A percentile compares a stretch with the other conserved stretches of the same genome.
Conservation (phyloP, 2,888 invertebrate genomes). For the Philaethria dido region DNA sequence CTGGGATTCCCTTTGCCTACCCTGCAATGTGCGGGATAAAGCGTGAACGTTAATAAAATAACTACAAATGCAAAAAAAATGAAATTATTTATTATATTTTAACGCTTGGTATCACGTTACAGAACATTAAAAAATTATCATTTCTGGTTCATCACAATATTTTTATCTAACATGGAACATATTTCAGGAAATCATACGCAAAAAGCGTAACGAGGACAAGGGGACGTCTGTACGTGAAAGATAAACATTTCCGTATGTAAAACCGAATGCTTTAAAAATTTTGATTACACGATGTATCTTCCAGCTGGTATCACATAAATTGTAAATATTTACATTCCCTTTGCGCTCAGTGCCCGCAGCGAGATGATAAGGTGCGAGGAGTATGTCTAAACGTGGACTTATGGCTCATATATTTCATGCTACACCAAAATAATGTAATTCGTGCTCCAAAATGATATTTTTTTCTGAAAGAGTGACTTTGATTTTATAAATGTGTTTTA, state of each 20-base stretch:
- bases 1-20: too few relatives aligned
- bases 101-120: background rate
- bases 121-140: background rate
- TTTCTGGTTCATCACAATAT: background rate
- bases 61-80: too few relatives aligned
- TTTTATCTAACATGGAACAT: background rate
- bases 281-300: slow-evolving; percentile 15
- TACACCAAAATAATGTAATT: slow-evolving; percentile 11
- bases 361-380: slow-evolving; percentile 19
- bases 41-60: too few relatives aligned
- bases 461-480: background rate
- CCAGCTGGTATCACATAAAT: slow-evolving; percentile 9
- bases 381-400: slow-evolving; percentile 7
- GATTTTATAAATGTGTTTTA: background rate
- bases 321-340: slow-evolving; percentile 13
- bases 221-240: slow-evolving; percentile 12
- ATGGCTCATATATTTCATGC: slow-evolving; percentile 1
- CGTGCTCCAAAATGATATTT: background rate
- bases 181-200: slow-evolving; percentile 1
- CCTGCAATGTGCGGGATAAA: too few relatives aligned
- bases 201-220: background rate
- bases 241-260: slow-evolving; percentile 4
- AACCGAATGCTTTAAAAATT: slow-evolving; percentile 15
- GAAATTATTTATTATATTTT: background rate
- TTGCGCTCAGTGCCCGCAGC: slow-evolving; percentile 10